These are phyloP conservation scores for Hipposideros larvatus DNA, from an alignment of 2,797 vertebrate species.

Conservation along the genomic window DNA sequence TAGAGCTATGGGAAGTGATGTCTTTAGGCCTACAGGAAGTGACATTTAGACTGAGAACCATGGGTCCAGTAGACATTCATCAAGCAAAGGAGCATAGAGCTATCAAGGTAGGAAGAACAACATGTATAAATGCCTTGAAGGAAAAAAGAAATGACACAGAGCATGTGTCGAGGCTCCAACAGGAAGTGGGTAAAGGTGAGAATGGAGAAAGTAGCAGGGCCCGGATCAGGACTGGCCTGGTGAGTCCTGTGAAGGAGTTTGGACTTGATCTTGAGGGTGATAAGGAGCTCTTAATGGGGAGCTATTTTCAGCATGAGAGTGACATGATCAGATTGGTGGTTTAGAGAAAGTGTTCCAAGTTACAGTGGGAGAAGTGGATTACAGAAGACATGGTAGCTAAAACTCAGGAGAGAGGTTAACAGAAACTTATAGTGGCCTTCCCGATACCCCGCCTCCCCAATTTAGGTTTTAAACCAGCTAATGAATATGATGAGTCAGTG, in stretches of 20 bases:
- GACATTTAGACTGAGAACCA: slow-evolving; percentile 12
- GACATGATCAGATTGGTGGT: neutral
- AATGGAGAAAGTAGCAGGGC: neutral
- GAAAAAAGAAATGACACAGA: neutral
- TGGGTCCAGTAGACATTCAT: neutral
- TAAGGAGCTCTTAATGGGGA: neutral
- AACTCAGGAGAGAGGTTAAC: slow-evolving; percentile 36
- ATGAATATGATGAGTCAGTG: slow-evolving; percentile 34
- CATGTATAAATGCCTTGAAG: neutral
- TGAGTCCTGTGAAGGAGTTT: slow-evolving; percentile 37
- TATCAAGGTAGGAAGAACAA: slow-evolving; percentile 3
- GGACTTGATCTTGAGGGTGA: neutral
- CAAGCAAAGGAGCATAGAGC: neutral
- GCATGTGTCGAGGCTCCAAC: neutral
- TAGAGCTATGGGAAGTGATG: neutral
- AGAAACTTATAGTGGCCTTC: slow-evolving; percentile 24
- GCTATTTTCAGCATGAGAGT: neutral
- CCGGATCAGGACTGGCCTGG: neutral
- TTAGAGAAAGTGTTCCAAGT: slow-evolving; percentile 43
- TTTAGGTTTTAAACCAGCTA: slow-evolving; percentile 4
- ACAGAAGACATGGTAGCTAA: neutral
- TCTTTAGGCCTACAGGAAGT: neutral
- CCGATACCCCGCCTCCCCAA: neutral
- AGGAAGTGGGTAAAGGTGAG: neutral
- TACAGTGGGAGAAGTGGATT: neutral